Evolutionary conservation across 2,113 vertebrate species (phyloP).

Genomic region (Puffinus mauretanicus): DNA sequence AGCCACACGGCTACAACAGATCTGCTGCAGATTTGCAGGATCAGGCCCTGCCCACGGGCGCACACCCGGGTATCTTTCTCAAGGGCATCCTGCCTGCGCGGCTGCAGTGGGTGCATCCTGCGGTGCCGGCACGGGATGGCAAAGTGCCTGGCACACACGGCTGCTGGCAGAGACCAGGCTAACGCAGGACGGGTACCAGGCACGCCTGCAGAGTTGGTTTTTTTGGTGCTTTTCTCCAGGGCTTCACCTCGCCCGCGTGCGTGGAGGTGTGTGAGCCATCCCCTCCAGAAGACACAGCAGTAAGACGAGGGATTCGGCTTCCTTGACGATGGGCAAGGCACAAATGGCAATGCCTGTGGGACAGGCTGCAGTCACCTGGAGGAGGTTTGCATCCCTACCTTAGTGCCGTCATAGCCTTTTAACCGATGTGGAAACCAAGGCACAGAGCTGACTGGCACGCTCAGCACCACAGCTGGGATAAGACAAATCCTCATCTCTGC

Average conservation of each 20-base stretch:
- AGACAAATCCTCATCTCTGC: not conserved
- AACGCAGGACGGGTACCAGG: not conserved
- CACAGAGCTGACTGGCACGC: not conserved
- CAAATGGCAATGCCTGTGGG: not conserved
- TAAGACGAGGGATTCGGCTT: fast-evolving
- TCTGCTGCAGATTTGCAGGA: not conserved
- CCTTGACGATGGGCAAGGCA: not conserved
- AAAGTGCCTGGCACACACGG: not conserved
- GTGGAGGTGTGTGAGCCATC: fast-evolving
- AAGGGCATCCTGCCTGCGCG: not conserved
- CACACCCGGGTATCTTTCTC: fast-evolving
- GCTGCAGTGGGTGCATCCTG: not conserved
- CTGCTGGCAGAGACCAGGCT: not conserved
- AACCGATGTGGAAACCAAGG: not conserved
- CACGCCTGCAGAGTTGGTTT: not conserved
- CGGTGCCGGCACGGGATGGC: not conserved
- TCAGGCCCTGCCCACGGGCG: not conserved
- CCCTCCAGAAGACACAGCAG: not conserved
- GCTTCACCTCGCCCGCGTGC: fast-evolving
- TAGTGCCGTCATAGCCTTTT: not conserved
- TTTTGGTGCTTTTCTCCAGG: not conserved
- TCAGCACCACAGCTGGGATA: too few relatives aligned
- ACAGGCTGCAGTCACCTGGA: not conserved
- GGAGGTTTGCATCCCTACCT: not conserved
- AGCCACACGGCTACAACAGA: not conserved